Percentiles rank a stretch among this genome's conserved stretches.
These are phyloP conservation scores for Junonia oenone DNA, from an alignment of 2,888 invertebrate genomes.

Conservation along the genomic window DNA sequence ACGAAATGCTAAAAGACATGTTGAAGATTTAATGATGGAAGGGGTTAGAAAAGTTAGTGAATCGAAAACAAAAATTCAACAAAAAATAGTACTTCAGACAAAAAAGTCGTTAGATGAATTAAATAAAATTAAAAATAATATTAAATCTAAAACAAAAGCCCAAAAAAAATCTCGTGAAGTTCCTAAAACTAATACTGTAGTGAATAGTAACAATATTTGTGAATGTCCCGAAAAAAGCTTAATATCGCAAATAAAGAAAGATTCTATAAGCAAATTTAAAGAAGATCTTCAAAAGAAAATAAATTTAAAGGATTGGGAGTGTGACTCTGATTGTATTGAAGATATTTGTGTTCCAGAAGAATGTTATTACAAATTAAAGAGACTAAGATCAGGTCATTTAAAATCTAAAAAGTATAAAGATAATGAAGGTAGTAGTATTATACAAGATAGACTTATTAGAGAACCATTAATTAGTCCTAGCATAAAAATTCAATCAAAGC, in stretches of 20 bases:
- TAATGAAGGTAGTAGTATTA: background rate
- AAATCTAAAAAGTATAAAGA: background rate
- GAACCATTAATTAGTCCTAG: conserved; percentile 3
- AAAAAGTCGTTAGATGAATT: conserved; percentile 29
- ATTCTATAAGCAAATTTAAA: conserved; percentile 41
- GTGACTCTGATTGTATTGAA: conserved; percentile 33
- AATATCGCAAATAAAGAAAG: conserved; percentile 39
- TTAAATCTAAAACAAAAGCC: conserved; percentile 23
- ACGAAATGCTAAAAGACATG: conserved; percentile 31
- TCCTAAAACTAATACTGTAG: background rate
- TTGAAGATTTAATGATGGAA: conserved; percentile 32
- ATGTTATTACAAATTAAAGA: conserved; percentile 37
- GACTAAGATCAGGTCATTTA: background rate
- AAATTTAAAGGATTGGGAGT: conserved; percentile 36
- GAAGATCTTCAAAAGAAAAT: conserved; percentile 38
- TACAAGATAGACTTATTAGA: conserved; percentile 6
- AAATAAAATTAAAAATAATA: conserved; percentile 30
- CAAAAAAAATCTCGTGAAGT: conserved; percentile 9
- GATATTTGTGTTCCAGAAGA: conserved; percentile 38
- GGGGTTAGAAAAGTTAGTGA: conserved; percentile 32
- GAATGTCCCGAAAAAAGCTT: conserved; percentile 17
- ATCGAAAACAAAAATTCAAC: conserved; percentile 28
- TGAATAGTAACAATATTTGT: too few species aligned
- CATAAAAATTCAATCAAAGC: conserved; percentile 13
- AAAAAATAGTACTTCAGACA: conserved; percentile 22